Conservation (phyloP, 2,797 vertebrate species). For the Scolopax rusticola region DNA sequence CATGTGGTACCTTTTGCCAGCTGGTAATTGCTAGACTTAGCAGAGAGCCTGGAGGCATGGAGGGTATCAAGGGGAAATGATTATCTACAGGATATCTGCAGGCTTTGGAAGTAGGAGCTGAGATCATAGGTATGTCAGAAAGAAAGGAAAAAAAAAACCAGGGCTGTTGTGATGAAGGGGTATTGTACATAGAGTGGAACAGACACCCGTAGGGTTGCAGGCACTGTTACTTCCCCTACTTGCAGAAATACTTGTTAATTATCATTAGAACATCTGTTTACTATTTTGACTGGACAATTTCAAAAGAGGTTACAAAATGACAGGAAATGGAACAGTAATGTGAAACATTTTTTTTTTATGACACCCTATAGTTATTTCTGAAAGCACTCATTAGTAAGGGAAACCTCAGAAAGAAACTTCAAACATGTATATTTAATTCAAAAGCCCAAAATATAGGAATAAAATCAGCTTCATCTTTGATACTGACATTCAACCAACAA, state of each 20-base stretch:
- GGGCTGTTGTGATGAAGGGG: neutral
- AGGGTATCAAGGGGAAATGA: neutral
- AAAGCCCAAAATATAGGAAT: neutral
- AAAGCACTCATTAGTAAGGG: slow-evolving; percentile 7
- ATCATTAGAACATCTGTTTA: slow-evolving; percentile 23
- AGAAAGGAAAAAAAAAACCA: neutral
- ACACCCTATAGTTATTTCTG: slow-evolving; percentile 16
- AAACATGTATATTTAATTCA: neutral
- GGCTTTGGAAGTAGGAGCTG: neutral
- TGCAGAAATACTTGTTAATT: slow-evolving; percentile 16
- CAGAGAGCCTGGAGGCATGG: neutral
- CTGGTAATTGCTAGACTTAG: neutral
- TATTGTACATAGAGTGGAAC: neutral
- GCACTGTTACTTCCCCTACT: neutral
- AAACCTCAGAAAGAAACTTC: neutral
- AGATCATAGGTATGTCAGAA: neutral
- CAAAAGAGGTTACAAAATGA: slow-evolving; percentile 5
- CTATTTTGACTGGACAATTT: neutral
- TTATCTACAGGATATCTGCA: neutral
- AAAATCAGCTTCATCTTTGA: slow-evolving; percentile 4
- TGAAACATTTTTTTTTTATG: neutral
- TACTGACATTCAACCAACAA: neutral
- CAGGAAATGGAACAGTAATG: slow-evolving; percentile 16
- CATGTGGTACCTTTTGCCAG: neutral
- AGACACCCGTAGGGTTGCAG: neutral